A percentile compares a stretch with the other conserved stretches of the same genome.
Evolutionary conservation across 2,113 vertebrate species (phyloP).

Genomic region (Gobius niger): DNA sequence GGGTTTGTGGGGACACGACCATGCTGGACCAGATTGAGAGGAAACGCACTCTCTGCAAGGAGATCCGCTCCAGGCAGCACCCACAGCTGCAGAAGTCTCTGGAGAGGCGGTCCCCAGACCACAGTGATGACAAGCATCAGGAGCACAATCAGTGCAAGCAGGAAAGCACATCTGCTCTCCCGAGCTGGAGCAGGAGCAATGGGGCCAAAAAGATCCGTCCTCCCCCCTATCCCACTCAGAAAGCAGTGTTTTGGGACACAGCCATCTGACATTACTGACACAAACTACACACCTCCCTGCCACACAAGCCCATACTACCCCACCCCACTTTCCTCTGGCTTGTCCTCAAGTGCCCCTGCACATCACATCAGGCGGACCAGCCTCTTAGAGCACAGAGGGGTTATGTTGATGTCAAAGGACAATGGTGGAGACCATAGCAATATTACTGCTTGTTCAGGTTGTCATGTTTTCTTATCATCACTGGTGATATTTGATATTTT

Average conservation of each 20-base stretch:
- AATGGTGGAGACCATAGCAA: slow-evolving; percentile 79
- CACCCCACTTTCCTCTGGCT: slow-evolving; percentile 31
- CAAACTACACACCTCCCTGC: slow-evolving; percentile 46
- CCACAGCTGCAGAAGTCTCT: slow-evolving; percentile 80
- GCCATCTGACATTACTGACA: slow-evolving; percentile 84
- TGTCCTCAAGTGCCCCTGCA: slow-evolving; percentile 45
- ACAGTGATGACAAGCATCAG: slow-evolving; percentile 54
- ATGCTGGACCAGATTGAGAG: slow-evolving; percentile 98
- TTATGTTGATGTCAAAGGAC: slow-evolving; percentile 68
- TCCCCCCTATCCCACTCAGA: slow-evolving; percentile 91
- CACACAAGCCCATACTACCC: slow-evolving; percentile 47
- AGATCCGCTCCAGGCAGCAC: slow-evolving; percentile 93
- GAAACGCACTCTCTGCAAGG: slow-evolving; percentile 92
- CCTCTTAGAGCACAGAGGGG: slow-evolving; percentile 47
- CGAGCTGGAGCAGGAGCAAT: slow-evolving; percentile 87
- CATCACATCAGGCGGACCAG: slow-evolving; percentile 44
- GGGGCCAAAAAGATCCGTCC: slow-evolving; percentile 91
- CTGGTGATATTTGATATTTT: slow-evolving; percentile 83
- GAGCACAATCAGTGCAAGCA: slow-evolving; percentile 83
- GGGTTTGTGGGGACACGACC: slow-evolving; percentile 95
- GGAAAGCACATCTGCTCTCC: slow-evolving; percentile 85
- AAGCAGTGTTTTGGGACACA: slow-evolving; percentile 96
- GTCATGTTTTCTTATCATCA: slow-evolving; percentile 80
- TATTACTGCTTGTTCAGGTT: slow-evolving; percentile 79
- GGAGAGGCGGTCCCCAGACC: slow-evolving; percentile 58